phyloP scores from a whole-genome alignment of 2,113 vertebrate genomes.

The Callithrix jacchus region DNA sequence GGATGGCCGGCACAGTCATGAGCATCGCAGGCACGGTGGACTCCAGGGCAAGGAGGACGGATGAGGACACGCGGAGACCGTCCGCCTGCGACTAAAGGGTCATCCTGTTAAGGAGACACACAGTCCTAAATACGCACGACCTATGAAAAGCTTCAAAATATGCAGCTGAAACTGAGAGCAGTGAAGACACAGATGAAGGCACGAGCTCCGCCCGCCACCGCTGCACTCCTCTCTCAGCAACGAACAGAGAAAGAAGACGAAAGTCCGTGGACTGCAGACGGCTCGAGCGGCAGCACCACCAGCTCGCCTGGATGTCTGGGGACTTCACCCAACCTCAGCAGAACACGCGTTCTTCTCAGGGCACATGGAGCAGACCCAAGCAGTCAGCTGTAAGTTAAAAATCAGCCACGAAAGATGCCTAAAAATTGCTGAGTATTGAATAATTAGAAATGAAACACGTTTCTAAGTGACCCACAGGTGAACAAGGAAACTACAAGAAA shows the following conservation, averaged over 20 bases:
- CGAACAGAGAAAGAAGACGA: not conserved
- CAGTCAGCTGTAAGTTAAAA: not conserved
- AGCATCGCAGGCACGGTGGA: not conserved
- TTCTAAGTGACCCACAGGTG: not conserved
- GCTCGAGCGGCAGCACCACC: accelerated
- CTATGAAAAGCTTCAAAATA: not conserved
- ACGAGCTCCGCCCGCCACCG: accelerated
- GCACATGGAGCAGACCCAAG: not conserved
- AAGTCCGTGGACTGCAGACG: not conserved
- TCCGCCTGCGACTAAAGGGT: not conserved
- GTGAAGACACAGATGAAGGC: too few species aligned
- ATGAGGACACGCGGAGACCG: accelerated
- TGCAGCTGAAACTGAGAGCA: accelerated
- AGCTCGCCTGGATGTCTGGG: not conserved
- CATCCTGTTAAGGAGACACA: not conserved
- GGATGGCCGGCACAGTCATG: accelerated
- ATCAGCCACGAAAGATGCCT: not conserved
- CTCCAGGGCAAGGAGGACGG: not conserved
- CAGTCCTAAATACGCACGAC: not conserved
- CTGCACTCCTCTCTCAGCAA: not conserved
- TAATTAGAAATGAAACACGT: not conserved
- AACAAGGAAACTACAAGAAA: not conserved
- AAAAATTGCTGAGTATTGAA: not conserved
- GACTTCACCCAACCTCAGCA: not conserved
- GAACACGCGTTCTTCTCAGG: not conserved